These are phyloP conservation scores for Urophycis tenuis DNA, from an alignment of 2,797 vertebrate genomes.

Conservation along the genomic window DNA sequence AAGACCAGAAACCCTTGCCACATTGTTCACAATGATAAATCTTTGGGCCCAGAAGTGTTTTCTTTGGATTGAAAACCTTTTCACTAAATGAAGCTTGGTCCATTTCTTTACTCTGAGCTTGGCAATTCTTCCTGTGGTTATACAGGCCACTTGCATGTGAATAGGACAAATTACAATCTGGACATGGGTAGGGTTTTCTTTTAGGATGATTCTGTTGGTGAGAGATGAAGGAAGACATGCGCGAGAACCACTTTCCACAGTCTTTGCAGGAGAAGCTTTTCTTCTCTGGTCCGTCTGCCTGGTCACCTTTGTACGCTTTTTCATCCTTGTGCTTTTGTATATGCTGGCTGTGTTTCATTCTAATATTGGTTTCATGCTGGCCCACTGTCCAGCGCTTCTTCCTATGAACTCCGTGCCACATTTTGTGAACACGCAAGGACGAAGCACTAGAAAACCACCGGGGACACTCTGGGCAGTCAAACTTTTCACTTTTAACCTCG, in stretches of 20 bases:
- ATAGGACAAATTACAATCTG: conserved; percentile 62
- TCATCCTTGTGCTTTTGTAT: conserved; percentile 49
- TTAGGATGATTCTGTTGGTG: conserved; percentile 66
- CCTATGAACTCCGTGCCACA: conserved; percentile 64
- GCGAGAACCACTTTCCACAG: conserved; percentile 65
- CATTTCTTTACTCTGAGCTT: conserved; percentile 34
- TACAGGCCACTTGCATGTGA: conserved; percentile 55
- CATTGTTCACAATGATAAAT: conserved; percentile 73
- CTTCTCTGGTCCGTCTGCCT: conserved; percentile 51
- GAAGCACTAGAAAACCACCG: conserved; percentile 64
- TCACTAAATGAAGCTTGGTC: conserved; percentile 32
- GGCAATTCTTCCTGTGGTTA: conserved; percentile 64
- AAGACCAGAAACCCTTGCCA: conserved; percentile 76
- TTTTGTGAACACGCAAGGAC: conserved; percentile 69
- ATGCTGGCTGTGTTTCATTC: conserved; percentile 50
- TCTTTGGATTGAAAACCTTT: conserved; percentile 72
- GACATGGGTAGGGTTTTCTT: conserved; percentile 63
- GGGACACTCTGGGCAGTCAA: conserved; percentile 67
- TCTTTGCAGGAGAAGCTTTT: conserved; percentile 56
- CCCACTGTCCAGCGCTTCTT: conserved; percentile 54
- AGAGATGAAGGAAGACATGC: conserved; percentile 64
- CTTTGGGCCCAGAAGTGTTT: conserved; percentile 76
- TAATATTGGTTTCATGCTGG: conserved; percentile 55
- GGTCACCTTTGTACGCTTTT: conserved; percentile 40
- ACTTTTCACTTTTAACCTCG: conserved; percentile 30